These are phyloP conservation scores for Exephanes ischioxanthus DNA, from an alignment of 2,888 invertebrate species.

Conservation along the genomic window DNA sequence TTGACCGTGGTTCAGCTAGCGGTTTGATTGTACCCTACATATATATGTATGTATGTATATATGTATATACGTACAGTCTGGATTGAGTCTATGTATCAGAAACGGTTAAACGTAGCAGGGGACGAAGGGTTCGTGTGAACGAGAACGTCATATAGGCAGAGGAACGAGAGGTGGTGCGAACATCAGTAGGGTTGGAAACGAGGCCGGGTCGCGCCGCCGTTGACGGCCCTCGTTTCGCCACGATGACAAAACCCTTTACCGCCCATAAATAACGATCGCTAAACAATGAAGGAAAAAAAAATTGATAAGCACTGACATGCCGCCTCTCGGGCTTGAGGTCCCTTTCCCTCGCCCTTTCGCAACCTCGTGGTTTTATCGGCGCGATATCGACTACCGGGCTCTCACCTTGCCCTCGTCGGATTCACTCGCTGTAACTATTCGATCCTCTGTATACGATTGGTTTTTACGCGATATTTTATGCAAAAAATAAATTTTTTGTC, in stretches of 20 bases:
- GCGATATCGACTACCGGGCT: constrained; percentile 39
- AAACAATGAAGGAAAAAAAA: constrained; percentile 58
- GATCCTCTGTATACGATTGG: background rate
- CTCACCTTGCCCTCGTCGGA: constrained; percentile 28
- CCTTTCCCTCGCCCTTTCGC: background rate
- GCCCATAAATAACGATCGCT: constrained; percentile 64
- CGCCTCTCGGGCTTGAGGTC: constrained; percentile 1
- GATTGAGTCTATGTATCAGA: constrained; percentile 25
- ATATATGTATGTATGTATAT: background rate
- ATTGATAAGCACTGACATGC: constrained; percentile 51
- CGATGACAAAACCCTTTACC: constrained; percentile 61
- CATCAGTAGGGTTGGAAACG: constrained; percentile 45
- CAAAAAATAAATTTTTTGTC: background rate
- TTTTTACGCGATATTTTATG: background rate
- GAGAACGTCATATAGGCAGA: constrained; percentile 10
- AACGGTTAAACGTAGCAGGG: constrained; percentile 30
- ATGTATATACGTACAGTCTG: background rate
- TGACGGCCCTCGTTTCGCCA: constrained; percentile 38
- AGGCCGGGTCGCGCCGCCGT: constrained; percentile 17
- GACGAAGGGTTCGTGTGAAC: constrained; percentile 42
- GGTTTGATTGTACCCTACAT: background rate
- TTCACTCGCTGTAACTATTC: background rate
- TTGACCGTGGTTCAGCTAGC: background rate
- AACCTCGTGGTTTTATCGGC: constrained; percentile 39
- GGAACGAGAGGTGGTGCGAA: constrained; percentile 26